Evolutionary conservation across 1,140 invertebrate genomes (phyloP).

Genomic region (Cherax quadricarinatus): DNA sequence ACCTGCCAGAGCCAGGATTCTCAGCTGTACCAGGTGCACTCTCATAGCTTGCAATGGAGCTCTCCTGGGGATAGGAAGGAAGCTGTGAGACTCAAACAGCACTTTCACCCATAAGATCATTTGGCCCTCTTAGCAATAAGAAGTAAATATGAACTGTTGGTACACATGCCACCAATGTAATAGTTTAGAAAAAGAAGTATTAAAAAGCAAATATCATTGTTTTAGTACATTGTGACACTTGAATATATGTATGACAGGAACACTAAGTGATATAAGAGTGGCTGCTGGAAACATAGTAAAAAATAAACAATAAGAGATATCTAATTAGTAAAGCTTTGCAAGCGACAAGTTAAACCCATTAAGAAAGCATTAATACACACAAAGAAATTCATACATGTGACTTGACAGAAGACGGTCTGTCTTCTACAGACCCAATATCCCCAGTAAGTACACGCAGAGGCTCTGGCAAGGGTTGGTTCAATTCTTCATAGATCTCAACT

Average conservation of each 20-base stretch:
- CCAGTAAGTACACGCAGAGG: slow-evolving; percentile 36
- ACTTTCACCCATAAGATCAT: too few relatives aligned
- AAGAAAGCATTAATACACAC: background rate
- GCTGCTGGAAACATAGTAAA: background rate
- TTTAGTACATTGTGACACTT: too few relatives aligned
- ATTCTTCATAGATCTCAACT: slow-evolving; percentile 66
- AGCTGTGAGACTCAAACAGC: too few relatives aligned
- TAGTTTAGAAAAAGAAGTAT: too few relatives aligned
- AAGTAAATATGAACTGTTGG: background rate
- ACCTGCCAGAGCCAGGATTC: slow-evolving; percentile 52
- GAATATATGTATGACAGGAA: too few relatives aligned
- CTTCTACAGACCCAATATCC: slow-evolving; percentile 19
- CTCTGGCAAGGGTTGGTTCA: slow-evolving; percentile 61
- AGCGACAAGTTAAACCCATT: too few relatives aligned
- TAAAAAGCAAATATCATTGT: too few relatives aligned
- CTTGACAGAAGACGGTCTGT: slow-evolving; percentile 54
- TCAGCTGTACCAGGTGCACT: slow-evolving; percentile 47
- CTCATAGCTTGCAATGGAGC: background rate
- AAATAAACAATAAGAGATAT: background rate
- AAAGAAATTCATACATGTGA: slow-evolving; percentile 48
- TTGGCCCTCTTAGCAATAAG: too few relatives aligned
- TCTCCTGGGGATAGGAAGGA: background rate
- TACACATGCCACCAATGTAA: background rate
- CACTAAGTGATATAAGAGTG: background rate
- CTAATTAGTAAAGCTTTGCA: background rate